Evolutionary conservation across 2,888 invertebrate species (phyloP).

Genomic region (Sinohyriopsis cumingii): DNA sequence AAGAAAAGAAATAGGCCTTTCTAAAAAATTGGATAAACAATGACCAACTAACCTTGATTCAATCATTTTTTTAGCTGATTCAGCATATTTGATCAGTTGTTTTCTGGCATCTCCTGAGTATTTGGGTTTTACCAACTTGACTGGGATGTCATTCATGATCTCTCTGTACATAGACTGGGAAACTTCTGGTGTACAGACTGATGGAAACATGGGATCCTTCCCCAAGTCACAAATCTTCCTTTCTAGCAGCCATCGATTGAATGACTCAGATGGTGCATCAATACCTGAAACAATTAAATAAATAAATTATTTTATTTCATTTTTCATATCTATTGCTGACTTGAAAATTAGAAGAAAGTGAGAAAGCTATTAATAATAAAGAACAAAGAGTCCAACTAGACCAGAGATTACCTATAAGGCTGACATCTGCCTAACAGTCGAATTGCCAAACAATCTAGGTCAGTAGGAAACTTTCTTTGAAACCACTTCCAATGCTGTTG

Average conservation of each 20-base stretch:
- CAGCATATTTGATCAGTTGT: constrained; percentile 93
- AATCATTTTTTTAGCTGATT: constrained; percentile 97
- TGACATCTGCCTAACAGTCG: neutral
- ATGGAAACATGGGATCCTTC: constrained; percentile 91
- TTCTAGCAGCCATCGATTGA: constrained; percentile 96
- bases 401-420: neutral
- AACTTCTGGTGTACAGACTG: constrained; percentile 92
- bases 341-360: neutral
- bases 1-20: too few relatives aligned
- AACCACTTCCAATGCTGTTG: too few relatives aligned
- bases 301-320: neutral
- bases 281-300: constrained; percentile 75
- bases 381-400: neutral
- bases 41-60: constrained; percentile 79
- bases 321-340: neutral
- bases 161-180: constrained; percentile 96
- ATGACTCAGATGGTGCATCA: constrained; percentile 96
- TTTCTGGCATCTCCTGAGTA: constrained; percentile 96
- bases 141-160: constrained; percentile 98
- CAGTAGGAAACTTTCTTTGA: too few relatives aligned
- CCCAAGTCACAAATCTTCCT: constrained; percentile 92
- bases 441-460: too few relatives aligned
- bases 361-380: neutral
- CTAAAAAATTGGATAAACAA: too few relatives aligned
- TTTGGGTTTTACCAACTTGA: constrained; percentile 94